Evolutionary conservation across 2,888 invertebrate species (phyloP).

Genomic region (Trichopria drosophilae): DNA sequence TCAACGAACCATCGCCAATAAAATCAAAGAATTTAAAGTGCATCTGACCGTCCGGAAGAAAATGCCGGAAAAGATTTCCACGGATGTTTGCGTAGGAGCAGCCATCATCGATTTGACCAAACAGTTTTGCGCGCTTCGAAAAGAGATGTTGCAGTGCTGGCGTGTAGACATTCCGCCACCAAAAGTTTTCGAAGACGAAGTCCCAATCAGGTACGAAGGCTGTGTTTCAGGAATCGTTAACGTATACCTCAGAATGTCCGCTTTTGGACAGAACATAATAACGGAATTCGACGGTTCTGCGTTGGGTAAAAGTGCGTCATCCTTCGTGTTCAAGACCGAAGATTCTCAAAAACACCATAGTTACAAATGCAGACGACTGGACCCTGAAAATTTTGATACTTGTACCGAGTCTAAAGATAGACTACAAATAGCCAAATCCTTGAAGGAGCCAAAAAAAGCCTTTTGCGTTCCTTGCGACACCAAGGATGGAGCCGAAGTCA

Average conservation of each 20-base stretch:
- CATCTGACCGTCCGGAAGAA: slow-evolving; percentile 63
- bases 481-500: slow-evolving; percentile 23
- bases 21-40: slow-evolving; percentile 62
- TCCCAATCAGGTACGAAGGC: slow-evolving; percentile 59
- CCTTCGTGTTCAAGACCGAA: slow-evolving; percentile 43
- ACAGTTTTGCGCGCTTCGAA: slow-evolving; percentile 65
- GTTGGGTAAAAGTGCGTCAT: slow-evolving; percentile 10
- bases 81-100: slow-evolving; percentile 65
- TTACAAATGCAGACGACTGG: slow-evolving; percentile 46
- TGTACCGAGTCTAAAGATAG: slow-evolving; percentile 32
- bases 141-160: slow-evolving; percentile 54
- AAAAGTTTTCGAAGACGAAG: slow-evolving; percentile 66
- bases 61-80: slow-evolving; percentile 64
- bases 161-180: slow-evolving; percentile 39
- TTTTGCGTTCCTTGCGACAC: slow-evolving; percentile 40
- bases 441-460: slow-evolving; percentile 27
- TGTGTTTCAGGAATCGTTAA: slow-evolving; percentile 61
- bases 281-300: slow-evolving; percentile 66
- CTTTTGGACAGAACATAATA: slow-evolving; percentile 67
- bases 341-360: slow-evolving; percentile 28
- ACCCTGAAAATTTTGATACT: slow-evolving; percentile 33
- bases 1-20: slow-evolving; percentile 60
- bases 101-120: slow-evolving; percentile 66
- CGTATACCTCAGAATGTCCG: slow-evolving; percentile 67
- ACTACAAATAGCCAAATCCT: slow-evolving; percentile 22